Evolutionary conservation across 35 echinoderm and acorn worm genomes (phyloP).

Genomic region (Antedon bifida): DNA sequence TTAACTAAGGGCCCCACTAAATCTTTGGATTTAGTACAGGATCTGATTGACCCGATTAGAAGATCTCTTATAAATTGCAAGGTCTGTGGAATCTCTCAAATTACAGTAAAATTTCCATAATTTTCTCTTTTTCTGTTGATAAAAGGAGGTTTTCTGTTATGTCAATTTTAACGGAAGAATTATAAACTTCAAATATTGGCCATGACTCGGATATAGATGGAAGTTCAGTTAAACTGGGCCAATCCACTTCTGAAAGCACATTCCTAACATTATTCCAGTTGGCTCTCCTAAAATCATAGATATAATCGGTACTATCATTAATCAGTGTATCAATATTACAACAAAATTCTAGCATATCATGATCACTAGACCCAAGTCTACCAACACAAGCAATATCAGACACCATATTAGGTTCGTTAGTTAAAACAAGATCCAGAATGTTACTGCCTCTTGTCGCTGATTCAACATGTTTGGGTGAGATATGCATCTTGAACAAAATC

Average conservation of each 20-base stretch:
- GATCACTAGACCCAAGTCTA: neutral
- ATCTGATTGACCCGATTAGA: too few relatives aligned
- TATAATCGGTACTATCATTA: neutral
- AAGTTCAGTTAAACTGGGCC: neutral
- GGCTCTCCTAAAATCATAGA: neutral
- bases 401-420: neutral
- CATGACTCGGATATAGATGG: too few relatives aligned
- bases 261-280: neutral
- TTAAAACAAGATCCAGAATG: neutral
- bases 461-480: too few relatives aligned
- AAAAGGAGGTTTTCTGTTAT: too few relatives aligned
- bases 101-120: too few relatives aligned
- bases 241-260: neutral
- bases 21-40: too few relatives aligned
- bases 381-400: neutral
- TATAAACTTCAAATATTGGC: neutral
- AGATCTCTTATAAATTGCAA: too few relatives aligned
- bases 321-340: neutral
- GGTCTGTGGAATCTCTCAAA: too few relatives aligned
- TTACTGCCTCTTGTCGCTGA: neutral
- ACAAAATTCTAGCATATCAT: neutral
- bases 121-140: too few relatives aligned
- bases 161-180: too few relatives aligned
- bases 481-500: too few relatives aligned
- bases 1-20: too few relatives aligned